These are phyloP conservation scores for Odontomyia ornata DNA, from an alignment of 2,888 invertebrate genomes.

Conservation along the genomic window DNA sequence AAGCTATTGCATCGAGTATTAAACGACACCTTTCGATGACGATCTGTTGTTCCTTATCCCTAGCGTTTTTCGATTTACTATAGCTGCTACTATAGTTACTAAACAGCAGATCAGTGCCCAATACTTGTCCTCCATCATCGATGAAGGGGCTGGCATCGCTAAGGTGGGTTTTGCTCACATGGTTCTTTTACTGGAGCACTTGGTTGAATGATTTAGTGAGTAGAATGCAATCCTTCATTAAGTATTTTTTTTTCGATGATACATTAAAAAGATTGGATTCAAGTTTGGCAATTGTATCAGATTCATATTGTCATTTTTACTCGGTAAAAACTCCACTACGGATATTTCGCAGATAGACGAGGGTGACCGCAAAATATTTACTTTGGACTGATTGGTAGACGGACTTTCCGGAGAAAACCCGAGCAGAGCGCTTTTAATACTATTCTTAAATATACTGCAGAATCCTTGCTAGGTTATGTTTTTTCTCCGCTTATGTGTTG, in stretches of 20 bases:
- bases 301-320: neutral
- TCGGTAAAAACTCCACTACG: neutral
- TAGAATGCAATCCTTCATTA: neutral
- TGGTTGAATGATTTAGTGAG: neutral
- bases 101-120: constrained; percentile 66
- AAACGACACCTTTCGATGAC: constrained; percentile 84
- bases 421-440: too few relatives aligned
- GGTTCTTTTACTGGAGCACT: neutral
- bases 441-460: too few relatives aligned
- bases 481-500: neutral
- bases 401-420: too few relatives aligned
- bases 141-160: constrained; percentile 36
- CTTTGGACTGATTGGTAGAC: too few relatives aligned
- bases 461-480: neutral
- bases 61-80: constrained; percentile 58
- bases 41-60: constrained; percentile 61
- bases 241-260: neutral
- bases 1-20: constrained; percentile 80
- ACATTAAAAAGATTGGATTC: constrained; percentile 19
- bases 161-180: too few relatives aligned
- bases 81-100: constrained; percentile 63
- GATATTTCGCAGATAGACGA: neutral
- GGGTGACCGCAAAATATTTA: neutral
- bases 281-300: constrained; percentile 23
- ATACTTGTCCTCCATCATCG: constrained; percentile 54